Evolutionary conservation across 1,140 invertebrate species (phyloP).

Genomic region (Caenorhabditis briggsae): DNA sequence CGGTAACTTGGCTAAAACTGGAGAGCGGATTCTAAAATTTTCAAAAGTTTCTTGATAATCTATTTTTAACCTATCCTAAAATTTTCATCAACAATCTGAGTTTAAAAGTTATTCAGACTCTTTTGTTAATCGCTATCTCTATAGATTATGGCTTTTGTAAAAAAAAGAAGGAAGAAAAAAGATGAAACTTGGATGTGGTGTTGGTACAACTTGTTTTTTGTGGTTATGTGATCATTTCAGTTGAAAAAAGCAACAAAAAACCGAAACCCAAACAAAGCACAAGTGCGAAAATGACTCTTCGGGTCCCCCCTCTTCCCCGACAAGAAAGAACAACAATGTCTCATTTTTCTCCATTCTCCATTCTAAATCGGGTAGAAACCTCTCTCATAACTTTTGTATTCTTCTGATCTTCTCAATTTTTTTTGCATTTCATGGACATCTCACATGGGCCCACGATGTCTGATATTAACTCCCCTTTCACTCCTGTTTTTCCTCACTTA

Average conservation of each 20-base stretch:
- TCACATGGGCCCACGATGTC: slow-evolving; percentile 10
- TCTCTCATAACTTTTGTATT: not conserved
- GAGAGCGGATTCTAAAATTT: too few relatives aligned
- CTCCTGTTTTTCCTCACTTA: not conserved
- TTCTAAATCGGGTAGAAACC: slow-evolving; percentile 32
- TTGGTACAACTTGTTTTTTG: not conserved
- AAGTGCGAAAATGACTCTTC: not conserved
- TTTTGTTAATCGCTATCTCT: too few relatives aligned
- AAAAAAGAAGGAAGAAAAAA: not conserved
- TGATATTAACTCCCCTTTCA: not conserved
- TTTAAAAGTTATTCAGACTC: too few relatives aligned
- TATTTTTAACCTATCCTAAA: too few relatives aligned
- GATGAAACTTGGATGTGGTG: slow-evolving; percentile 21
- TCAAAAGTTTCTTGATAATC: too few relatives aligned
- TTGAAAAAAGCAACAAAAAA: not conserved
- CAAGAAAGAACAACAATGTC: slow-evolving; percentile 32
- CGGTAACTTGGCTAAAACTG: too few relatives aligned
- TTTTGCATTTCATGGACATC: slow-evolving; percentile 5
- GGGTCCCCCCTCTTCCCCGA: not conserved
- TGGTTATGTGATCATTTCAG: slow-evolving; percentile 1
- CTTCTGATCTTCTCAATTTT: not conserved
- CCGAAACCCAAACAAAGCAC: not conserved
- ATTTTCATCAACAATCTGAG: too few relatives aligned
- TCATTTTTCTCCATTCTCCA: slow-evolving; percentile 2
- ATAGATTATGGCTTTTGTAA: too few relatives aligned